Evolutionary conservation across 2,113 vertebrate species (phyloP), one percentile per base, ranked within the genome.

Genomic region (Oryzias melastigma): DNA sequence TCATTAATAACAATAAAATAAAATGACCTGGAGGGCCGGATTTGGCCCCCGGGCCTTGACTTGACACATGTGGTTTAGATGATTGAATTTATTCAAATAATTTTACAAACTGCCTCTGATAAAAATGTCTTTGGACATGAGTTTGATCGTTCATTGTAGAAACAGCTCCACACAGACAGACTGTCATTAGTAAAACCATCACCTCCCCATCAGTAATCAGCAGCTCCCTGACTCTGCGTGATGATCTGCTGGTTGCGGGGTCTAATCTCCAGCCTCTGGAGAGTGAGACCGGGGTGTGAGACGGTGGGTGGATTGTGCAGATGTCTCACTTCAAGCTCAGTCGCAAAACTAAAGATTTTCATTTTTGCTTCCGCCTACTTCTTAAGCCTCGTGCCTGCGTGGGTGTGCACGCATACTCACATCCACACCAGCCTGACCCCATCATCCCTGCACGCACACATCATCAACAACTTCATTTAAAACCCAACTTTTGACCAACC

Each of bases 101-200:
- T 29, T 29, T 12, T 12, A 35, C 1, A 3, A 1, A 12, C 35
- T 35, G 35, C 35, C 35, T 13, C 8, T 35, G 35, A 3, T 35
- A 2, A 35, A 35, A 35, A 5, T 5, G 4, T 27, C 25, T 27
- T 5, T 29, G 27, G 27, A 35, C 35, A 10, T 35, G 35, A 12
- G 2, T 12, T 35, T 35, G 7, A 35, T 10, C 8, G 7, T 0
- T 8, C 6, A 8, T 35, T 35, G 7, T 35, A 10, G 29, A 35
- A 35, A 35, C 35, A 35, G 35, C 35, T 35, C 35, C 35, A 10
- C 3, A 2, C 35, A 12, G 35, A 35, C 35, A 35, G 35, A 35
- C 35, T 35, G 35, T 78, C 53, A 75, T 78, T 78, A 80, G 80
- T 73, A 78, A 66, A 81, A 76, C 71, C 51, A 59, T 76, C 54